Conservation (phyloP, 1,140 invertebrate genomes). For the Orchesella cincta region DNA sequence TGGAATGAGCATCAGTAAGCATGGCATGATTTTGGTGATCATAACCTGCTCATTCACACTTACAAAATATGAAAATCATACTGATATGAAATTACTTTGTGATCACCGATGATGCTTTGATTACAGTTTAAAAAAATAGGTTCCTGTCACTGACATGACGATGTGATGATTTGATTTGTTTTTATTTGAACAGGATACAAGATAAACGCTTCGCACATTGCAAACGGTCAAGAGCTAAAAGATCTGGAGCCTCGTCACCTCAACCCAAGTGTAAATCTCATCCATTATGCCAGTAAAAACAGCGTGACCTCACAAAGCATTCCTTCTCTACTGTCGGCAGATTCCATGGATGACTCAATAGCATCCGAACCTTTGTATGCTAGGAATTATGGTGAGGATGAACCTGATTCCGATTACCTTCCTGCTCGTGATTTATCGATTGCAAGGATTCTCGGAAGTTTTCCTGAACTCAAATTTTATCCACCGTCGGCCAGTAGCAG, state of each 20-base stretch:
- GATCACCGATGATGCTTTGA: too few relatives aligned
- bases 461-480: neutral
- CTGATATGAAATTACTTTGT: too few relatives aligned
- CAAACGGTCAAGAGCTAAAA: slow-evolving; percentile 15
- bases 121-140: too few relatives aligned
- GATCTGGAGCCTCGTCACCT: neutral
- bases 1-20: too few relatives aligned
- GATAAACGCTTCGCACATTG: neutral
- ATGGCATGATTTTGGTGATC: neutral
- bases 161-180: neutral
- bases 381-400: neutral
- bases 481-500: neutral
- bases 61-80: too few relatives aligned
- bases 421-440: neutral
- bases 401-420: neutral
- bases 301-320: slow-evolving; percentile 17
- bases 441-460: slow-evolving; percentile 9
- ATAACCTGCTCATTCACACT: too few relatives aligned
- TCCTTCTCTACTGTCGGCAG: neutral
- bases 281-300: slow-evolving; percentile 4
- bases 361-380: neutral
- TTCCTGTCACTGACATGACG: too few relatives aligned
- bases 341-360: slow-evolving; percentile 14
- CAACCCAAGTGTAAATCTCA: slow-evolving; percentile 8
- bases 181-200: slow-evolving; percentile 6